Percentiles rank a stretch among this genome's conserved stretches.
phyloP scores from a whole-genome alignment of 2,113 vertebrate genomes.

The Struthio camelus region DNA sequence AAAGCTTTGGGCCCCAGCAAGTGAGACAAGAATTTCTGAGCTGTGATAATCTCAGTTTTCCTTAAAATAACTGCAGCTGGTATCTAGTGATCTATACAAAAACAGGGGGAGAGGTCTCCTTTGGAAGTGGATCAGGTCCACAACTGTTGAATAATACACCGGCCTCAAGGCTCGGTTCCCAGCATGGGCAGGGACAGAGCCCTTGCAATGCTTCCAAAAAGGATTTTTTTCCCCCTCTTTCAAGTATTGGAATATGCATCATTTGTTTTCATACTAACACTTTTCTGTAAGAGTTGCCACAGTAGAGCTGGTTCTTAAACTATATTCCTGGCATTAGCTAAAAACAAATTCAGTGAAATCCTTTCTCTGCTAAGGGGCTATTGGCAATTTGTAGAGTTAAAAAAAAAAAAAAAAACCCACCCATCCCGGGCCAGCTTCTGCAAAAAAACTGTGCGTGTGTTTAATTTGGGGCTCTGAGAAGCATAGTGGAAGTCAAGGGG shows the following conservation, averaged over 20 bases:
- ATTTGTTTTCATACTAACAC: background rate
- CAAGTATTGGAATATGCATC: rapidly evolving
- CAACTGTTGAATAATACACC: background rate
- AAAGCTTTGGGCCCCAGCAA: background rate
- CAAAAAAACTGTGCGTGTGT: background rate
- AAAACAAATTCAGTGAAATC: background rate
- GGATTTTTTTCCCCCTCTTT: background rate
- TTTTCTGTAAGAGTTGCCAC: background rate
- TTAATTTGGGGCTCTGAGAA: background rate
- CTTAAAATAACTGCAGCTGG: background rate
- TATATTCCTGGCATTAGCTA: background rate
- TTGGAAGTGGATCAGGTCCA: background rate
- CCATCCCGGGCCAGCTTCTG: background rate
- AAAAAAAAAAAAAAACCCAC: background rate
- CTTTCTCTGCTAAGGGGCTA: background rate
- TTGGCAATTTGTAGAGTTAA: background rate
- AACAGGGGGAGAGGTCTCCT: background rate
- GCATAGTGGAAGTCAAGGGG: background rate
- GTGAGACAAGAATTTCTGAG: background rate
- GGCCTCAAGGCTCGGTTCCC: background rate
- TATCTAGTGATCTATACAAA: background rate
- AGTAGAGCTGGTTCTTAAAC: background rate
- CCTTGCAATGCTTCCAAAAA: background rate
- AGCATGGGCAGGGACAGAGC: background rate
- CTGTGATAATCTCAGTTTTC: background rate